phyloP scores from a whole-genome alignment of 1,140 invertebrate genomes.

The Drosophila pseudoananassae region DNA sequence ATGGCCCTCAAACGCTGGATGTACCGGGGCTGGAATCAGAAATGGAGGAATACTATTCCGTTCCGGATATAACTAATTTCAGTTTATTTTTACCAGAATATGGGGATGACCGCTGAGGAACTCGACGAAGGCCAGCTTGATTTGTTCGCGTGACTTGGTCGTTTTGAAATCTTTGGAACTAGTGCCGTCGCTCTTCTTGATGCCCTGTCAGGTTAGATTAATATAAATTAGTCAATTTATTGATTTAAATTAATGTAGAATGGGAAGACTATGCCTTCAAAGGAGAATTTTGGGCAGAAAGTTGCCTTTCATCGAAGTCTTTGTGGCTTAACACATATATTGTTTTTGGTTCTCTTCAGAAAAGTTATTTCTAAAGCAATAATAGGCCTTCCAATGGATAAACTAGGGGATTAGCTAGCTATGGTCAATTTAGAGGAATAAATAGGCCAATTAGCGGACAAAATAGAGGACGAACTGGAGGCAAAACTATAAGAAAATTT shows the following conservation, averaged over 20 bases:
- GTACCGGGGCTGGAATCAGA: slow-evolving; percentile 89
- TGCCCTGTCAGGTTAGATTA: slow-evolving; percentile 85
- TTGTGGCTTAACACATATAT: too few relatives aligned
- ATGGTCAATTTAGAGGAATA: too few relatives aligned
- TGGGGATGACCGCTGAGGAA: slow-evolving; percentile 93
- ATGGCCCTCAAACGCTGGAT: slow-evolving; percentile 93
- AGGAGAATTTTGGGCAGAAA: too few relatives aligned
- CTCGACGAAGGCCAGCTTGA: slow-evolving; percentile 91
- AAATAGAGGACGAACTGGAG: too few relatives aligned
- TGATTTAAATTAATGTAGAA: not conserved
- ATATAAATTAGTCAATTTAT: not conserved
- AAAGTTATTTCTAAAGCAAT: too few relatives aligned
- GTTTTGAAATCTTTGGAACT: slow-evolving; percentile 98
- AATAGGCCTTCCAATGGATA: too few relatives aligned
- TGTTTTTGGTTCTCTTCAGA: too few relatives aligned
- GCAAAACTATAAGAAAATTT: too few relatives aligned
- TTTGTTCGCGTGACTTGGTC: slow-evolving; percentile 93
- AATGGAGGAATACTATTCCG: not conserved
- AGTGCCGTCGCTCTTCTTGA: slow-evolving; percentile 93
- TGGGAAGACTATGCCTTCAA: too few relatives aligned
- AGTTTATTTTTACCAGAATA: slow-evolving; percentile 88
- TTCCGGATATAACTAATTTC: not conserved
- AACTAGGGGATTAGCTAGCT: too few relatives aligned
- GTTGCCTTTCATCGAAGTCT: too few relatives aligned
- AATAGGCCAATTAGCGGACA: too few relatives aligned